phyloP scores from a whole-genome alignment of 2,797 vertebrate genomes.

The Sebastes wilsoni region DNA sequence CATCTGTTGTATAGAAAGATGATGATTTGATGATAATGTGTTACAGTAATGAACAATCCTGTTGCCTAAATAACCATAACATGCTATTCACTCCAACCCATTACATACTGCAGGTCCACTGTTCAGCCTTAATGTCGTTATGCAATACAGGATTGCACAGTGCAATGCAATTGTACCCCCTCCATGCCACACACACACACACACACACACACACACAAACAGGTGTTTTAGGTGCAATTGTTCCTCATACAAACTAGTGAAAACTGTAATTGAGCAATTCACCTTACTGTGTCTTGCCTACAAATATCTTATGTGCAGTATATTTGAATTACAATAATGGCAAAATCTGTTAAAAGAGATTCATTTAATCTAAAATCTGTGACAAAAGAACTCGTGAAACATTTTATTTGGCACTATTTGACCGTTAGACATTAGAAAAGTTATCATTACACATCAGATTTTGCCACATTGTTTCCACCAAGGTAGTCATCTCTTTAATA shows the following conservation, averaged over 20 bases:
- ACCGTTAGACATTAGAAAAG: fast-evolving
- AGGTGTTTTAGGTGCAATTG: no score
- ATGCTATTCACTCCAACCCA: neutral
- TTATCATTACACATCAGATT: neutral
- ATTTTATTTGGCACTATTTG: neutral
- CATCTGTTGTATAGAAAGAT: neutral
- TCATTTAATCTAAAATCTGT: fast-evolving
- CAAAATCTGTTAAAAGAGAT: neutral
- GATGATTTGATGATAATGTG: neutral
- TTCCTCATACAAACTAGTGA: neutral
- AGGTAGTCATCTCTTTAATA: neutral
- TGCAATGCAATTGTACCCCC: neutral
- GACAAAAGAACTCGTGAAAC: neutral
- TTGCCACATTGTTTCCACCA: neutral
- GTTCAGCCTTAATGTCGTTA: neutral
- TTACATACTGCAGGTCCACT: neutral
- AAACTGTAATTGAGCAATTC: no score
- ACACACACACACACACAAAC: fast-evolving
- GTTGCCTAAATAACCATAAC: conserved; percentile 11
- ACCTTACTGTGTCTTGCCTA: neutral
- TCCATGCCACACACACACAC: neutral
- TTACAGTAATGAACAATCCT: neutral
- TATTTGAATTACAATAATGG: neutral
- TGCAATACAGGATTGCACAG: neutral
- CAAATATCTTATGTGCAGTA: neutral